Base-by-base conservation (phyloP, 2,113 vertebrate genomes). In the Nothobranchius kuhntae region DNA sequence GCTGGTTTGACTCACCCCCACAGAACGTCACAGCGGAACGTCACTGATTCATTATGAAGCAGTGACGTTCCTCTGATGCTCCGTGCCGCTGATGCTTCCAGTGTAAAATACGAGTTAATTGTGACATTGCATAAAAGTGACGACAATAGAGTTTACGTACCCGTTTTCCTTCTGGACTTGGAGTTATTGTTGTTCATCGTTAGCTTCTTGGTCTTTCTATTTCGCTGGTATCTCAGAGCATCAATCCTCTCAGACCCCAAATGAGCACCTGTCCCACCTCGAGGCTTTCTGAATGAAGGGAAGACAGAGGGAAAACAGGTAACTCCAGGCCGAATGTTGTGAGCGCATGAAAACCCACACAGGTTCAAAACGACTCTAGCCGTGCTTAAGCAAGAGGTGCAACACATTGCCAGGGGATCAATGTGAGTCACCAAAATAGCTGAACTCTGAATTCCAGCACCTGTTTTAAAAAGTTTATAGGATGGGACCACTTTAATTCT, bases 211-310 rank as follows among this genome's bases (percentile, higher is more conserved):
- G 94, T 94, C 95, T 98, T 98, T 94, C 95, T 96, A 93, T 98
- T 93, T 89, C 96, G 95, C 93, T 98, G 96, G 93, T 97, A 96
- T 95, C 95, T 96, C 94, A 98, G 95, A 94, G 94, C 95, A 94
- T 98, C 96, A 78, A 96, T 95, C 94, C 96, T 99, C 96, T 98
- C 97, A 98, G 96, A 96, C 94, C 94, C 95, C 90, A 95, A 95
- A 95, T 95, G 89, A 72, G 85, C 89, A 88, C 90, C 89, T 78
- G 65, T 75, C 81, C 77, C 91, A 92, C 91, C 93, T 93, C 91
- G 86, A 89, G 61, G 90, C 91, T 94, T 95, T 96, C 94, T 93
- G 86, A 52, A 84, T 66, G 61, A 81, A 84, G 77, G 77, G 80
- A 30, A 89, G 82, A 87, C 42, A 75, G 72, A 90, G 62, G 77